A percentile compares a stretch with the other conserved stretches of the same genome.
Conservation (phyloP, 2,797 vertebrate species). For the Macroramphosus scolopax region DNA sequence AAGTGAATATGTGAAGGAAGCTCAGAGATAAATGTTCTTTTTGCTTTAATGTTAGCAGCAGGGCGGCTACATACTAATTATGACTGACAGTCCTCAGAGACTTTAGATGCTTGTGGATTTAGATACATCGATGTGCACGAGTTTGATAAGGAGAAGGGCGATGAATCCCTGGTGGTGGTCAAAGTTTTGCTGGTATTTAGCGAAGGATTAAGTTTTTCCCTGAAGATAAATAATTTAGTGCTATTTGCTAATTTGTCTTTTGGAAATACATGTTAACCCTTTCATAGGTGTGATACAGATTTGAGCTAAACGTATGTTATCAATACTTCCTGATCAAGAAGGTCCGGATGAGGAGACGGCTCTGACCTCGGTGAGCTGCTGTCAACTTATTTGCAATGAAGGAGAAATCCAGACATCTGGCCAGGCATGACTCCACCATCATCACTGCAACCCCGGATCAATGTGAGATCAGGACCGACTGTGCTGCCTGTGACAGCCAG, state of each 20-base stretch:
- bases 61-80: constrained; percentile 46
- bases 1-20: constrained; percentile 49
- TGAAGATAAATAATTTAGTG: constrained; percentile 13
- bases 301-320: too few species aligned
- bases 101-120: constrained; percentile 6
- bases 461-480: too few species aligned
- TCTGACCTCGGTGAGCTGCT: too few species aligned
- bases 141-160: constrained; percentile 15
- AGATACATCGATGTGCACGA: background rate
- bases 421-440: too few species aligned
- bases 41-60: constrained; percentile 51
- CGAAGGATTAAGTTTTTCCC: constrained; percentile 21
- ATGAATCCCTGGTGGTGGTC: constrained; percentile 15
- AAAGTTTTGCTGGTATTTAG: constrained; percentile 20
- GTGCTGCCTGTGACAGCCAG: too few species aligned
- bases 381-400: too few species aligned
- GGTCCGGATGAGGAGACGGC: too few species aligned
- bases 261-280: constrained; percentile 5
- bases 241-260: constrained; percentile 16
- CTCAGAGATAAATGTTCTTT: constrained; percentile 46
- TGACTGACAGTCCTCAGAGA: constrained; percentile 49
- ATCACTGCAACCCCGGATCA: too few species aligned
- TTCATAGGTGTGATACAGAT: constrained; percentile 4
- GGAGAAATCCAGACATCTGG: too few species aligned
- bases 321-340: too few species aligned